Conservation (phyloP, 2,797 vertebrate species). For the Hydrolagus colliei region DNA sequence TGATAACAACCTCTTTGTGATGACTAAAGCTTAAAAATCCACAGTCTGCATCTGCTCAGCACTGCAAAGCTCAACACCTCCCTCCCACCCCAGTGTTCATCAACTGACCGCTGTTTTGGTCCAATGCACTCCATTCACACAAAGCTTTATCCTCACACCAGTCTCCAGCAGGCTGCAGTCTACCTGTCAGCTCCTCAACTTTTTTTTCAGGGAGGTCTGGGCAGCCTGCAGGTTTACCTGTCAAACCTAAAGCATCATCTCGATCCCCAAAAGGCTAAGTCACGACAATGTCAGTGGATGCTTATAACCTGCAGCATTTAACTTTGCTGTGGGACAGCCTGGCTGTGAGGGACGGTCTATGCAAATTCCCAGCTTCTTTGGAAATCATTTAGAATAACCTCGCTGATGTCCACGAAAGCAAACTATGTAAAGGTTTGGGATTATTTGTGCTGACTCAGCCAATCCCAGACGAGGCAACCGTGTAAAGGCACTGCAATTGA, state of each 20-base stretch:
- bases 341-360: neutral
- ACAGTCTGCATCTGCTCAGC: slow-evolving; percentile 18
- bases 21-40: slow-evolving; percentile 13
- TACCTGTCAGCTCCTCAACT: neutral
- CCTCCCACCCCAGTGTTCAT: neutral
- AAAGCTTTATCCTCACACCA: slow-evolving; percentile 20
- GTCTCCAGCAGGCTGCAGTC: slow-evolving; percentile 1
- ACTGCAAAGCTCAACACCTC: neutral
- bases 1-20: slow-evolving; percentile 24
- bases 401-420: neutral
- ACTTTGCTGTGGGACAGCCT: neutral
- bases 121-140: slow-evolving; percentile 7
- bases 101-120: slow-evolving; percentile 17
- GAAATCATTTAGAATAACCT: neutral
- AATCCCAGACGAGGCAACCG: neutral
- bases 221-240: neutral
- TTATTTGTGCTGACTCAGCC: neutral
- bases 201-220: neutral
- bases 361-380: neutral
- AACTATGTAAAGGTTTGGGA: neutral
- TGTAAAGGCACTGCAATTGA: too few relatives aligned
- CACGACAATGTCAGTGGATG: neutral
- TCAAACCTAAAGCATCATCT: neutral
- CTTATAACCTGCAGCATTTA: slow-evolving; percentile 6
- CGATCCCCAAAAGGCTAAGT: neutral